Conservation (phyloP, 2,888 invertebrate species). For the Amblyjoppa proteus region DNA sequence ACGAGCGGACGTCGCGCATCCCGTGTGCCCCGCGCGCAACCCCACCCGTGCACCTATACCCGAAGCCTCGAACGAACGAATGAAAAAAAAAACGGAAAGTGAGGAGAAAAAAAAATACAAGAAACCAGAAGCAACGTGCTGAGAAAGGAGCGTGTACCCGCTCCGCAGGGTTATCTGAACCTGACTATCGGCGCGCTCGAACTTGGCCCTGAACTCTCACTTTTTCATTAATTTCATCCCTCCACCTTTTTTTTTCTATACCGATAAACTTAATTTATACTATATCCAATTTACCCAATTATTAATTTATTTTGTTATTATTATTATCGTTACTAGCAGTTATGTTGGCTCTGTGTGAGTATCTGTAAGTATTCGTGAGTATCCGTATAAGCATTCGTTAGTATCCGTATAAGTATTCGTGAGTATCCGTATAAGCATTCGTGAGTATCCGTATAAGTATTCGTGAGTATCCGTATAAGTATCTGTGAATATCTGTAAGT, state of each 20-base stretch:
- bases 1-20: constrained; percentile 58
- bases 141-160: constrained; percentile 8
- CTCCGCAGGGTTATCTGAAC: constrained; percentile 51
- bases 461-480: too few species aligned
- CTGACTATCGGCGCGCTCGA: constrained; percentile 51
- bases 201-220: constrained; percentile 60
- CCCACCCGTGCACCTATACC: constrained; percentile 18
- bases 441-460: too few species aligned
- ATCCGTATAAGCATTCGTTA: too few species aligned
- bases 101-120: constrained; percentile 20
- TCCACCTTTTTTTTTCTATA: neutral
- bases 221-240: constrained; percentile 1
- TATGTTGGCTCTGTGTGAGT: too few species aligned
- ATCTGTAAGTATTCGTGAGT: too few species aligned
- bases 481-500: too few species aligned
- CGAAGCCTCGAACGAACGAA: constrained; percentile 20
- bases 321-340: too few species aligned
- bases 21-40: constrained; percentile 41
- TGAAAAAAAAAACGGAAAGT: constrained; percentile 38
- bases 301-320: too few species aligned
- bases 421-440: too few species aligned
- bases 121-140: constrained; percentile 37
- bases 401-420: too few species aligned
- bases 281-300: neutral
- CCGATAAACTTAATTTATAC: neutral